phyloP scores from a whole-genome alignment of 2,113 vertebrate genomes.

The Illadopsis cleaveri region DNA sequence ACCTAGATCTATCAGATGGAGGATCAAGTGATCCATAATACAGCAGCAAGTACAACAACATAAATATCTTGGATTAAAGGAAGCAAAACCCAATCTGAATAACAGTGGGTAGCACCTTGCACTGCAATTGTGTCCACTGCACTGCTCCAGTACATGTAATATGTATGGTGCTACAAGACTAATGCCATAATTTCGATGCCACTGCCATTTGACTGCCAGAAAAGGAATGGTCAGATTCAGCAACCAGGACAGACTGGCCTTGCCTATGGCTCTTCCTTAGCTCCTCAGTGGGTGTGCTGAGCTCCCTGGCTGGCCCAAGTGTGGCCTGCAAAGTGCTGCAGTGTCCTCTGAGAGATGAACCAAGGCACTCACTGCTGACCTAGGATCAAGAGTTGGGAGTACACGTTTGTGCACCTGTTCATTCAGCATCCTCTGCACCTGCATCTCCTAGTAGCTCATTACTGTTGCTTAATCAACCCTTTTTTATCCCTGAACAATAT shows the following conservation, averaged over 20 bases:
- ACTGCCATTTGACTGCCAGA: neutral
- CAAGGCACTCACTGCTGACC: neutral
- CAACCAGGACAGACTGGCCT: neutral
- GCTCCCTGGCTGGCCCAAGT: neutral
- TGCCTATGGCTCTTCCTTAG: neutral
- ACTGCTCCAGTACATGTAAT: neutral
- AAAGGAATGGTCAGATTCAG: neutral
- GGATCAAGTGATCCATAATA: rapidly evolving
- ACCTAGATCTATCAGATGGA: neutral
- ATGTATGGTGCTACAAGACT: neutral
- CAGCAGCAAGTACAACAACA: neutral
- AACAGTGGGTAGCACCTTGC: neutral
- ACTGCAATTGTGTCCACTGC: neutral
- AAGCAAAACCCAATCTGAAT: neutral
- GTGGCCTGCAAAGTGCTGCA: neutral
- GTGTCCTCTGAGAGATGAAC: neutral
- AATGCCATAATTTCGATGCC: neutral
- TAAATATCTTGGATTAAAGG: neutral
- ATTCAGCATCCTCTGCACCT: neutral
- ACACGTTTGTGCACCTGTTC: rapidly evolving
- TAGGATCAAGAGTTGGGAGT: neutral
- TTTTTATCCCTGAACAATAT: neutral
- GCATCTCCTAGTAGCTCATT: neutral
- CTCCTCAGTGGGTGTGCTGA: neutral
- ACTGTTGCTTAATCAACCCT: neutral